Evolutionary conservation across 2,113 vertebrate genomes (phyloP).

Genomic region (Acrocephalus arundinaceus): DNA sequence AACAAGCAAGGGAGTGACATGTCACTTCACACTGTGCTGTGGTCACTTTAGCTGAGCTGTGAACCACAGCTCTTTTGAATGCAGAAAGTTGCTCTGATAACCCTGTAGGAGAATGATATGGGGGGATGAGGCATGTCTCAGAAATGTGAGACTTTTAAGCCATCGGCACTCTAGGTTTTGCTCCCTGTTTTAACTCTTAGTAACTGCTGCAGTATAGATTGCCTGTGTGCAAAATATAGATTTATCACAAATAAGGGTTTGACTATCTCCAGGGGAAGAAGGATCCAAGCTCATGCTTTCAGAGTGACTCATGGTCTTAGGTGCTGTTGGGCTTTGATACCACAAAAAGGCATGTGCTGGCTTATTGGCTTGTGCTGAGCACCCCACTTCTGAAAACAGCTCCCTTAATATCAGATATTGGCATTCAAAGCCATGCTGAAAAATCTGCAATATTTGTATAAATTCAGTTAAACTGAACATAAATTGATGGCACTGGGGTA

Average conservation of each 20-base stretch:
- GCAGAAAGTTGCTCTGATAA: constrained; percentile 75
- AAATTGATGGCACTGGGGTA: neutral
- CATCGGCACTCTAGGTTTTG: constrained; percentile 64
- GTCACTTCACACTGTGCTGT: constrained; percentile 73
- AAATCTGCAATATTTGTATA: neutral
- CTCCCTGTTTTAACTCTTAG: constrained; percentile 64
- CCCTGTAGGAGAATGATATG: constrained; percentile 70
- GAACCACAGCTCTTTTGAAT: constrained; percentile 70
- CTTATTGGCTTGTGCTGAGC: neutral
- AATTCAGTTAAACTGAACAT: neutral
- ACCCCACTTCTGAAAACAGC: neutral
- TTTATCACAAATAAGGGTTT: constrained; percentile 51
- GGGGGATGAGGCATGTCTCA: constrained; percentile 66
- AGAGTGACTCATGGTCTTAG: neutral
- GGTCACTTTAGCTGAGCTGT: constrained; percentile 76
- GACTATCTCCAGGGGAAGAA: neutral
- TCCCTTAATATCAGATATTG: rapidly evolving
- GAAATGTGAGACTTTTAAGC: constrained; percentile 68
- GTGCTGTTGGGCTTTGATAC: neutral
- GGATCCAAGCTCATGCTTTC: constrained; percentile 21
- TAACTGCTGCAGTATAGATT: constrained; percentile 8
- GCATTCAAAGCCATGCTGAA: neutral
- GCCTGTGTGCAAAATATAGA: constrained; percentile 10
- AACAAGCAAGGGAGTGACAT: neutral
- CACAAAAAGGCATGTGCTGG: neutral